phyloP scores from a whole-genome alignment of 2,888 invertebrate species.

The Archips xylosteana region DNA sequence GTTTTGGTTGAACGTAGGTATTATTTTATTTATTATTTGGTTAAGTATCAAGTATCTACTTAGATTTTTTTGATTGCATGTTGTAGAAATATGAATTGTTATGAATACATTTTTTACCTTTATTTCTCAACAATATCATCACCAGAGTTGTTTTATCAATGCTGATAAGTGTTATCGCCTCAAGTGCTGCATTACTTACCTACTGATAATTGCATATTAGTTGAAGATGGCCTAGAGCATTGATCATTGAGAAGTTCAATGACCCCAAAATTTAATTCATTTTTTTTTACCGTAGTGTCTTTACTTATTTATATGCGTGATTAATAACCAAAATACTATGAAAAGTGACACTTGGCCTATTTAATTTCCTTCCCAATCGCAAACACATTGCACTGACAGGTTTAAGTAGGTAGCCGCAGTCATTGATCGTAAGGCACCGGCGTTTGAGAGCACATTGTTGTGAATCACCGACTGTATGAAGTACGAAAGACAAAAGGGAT shows the following conservation, averaged over 20 bases:
- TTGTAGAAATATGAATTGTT: constrained; percentile 44
- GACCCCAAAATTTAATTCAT: constrained; percentile 29
- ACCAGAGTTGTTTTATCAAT: constrained; percentile 79
- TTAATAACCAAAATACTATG: not conserved
- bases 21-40: constrained; percentile 51
- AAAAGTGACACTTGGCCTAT: not conserved
- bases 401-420: constrained; percentile 31
- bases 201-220: constrained; percentile 36
- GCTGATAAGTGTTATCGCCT: constrained; percentile 62
- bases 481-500: constrained; percentile 82
- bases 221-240: constrained; percentile 28
- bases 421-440: constrained; percentile 49
- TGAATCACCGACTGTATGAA: constrained; percentile 77
- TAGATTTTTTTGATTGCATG: constrained; percentile 45
- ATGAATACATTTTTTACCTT: constrained; percentile 39
- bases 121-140: constrained; percentile 66
- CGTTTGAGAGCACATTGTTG: constrained; percentile 58
- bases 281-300: not conserved
- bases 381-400: constrained; percentile 3
- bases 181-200: constrained; percentile 35
- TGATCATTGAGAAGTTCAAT: constrained; percentile 29
- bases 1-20: constrained; percentile 72
- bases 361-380: not conserved
- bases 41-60: constrained; percentile 32
- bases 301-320: not conserved